phyloP scores from a whole-genome alignment of 2,113 vertebrate genomes.

The Microcebus tavaratra region DNA sequence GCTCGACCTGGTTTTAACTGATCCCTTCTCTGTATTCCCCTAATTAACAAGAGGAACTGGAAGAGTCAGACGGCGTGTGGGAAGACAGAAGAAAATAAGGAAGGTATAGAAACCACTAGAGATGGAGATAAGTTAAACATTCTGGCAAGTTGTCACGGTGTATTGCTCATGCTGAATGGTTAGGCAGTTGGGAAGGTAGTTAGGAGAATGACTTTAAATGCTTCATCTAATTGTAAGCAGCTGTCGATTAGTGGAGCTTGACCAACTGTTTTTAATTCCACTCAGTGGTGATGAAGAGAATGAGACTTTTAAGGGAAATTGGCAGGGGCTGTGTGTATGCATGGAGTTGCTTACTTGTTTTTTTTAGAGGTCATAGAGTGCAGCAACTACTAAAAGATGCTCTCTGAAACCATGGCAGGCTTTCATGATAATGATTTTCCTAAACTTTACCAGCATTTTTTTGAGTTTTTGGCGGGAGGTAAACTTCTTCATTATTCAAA shows the following conservation, averaged over 20 bases:
- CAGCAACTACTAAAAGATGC: conserved; percentile 69
- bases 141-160: conserved; percentile 78
- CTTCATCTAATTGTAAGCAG: conserved; percentile 86
- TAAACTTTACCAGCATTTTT: conserved; percentile 76
- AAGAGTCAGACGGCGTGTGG: conserved; percentile 78
- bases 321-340: conserved; percentile 57
- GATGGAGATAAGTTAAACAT: conserved; percentile 80
- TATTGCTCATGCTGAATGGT: conserved; percentile 79
- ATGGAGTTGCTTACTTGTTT: conserved; percentile 68
- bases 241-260: conserved; percentile 81
- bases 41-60: conserved; percentile 79
- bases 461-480: conserved; percentile 75
- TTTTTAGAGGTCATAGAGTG: conserved; percentile 75
- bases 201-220: conserved; percentile 82
- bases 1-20: conserved; percentile 72
- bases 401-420: conserved; percentile 73
- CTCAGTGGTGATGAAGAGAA: conserved; percentile 79
- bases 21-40: conserved; percentile 58
- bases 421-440: conserved; percentile 78
- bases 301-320: conserved; percentile 73
- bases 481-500: conserved; percentile 46
- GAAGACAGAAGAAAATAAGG: conserved; percentile 79
- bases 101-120: conserved; percentile 84
- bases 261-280: conserved; percentile 85
- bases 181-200: conserved; percentile 83